Base-by-base conservation (phyloP, 2,888 invertebrate genomes). In the Sminthurinus aureus region DNA sequence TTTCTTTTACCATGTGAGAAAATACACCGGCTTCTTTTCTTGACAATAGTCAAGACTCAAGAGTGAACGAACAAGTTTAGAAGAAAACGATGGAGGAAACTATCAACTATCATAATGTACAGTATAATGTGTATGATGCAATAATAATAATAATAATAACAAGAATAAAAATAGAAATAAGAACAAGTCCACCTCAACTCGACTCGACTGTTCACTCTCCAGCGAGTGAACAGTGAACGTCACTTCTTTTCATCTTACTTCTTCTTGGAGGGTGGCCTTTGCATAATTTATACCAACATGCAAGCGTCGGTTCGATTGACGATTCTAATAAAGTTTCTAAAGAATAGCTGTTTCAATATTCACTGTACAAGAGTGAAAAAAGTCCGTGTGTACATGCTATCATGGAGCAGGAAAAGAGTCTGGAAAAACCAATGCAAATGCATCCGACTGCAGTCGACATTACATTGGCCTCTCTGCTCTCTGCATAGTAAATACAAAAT, bases 221-320 rank as follows among this genome's bases (percentile, higher is more conserved):
- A 38, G 3, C 38, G 38, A n/a, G n/a, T n/a, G n/a, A n/a, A n/a
- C 22, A 20, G 18, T 12, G 71, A 67, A 13, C 20, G 75, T 75
- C 73, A 74, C 74, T 74, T 74, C 76, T 76, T 76, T 58, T 66
- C 78, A 26, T 78, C 66, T 66, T 78, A 12, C 64, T 78, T 78
- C 26, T 78, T 66, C 67, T 67, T 79, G 79, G 79, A 79, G 79
- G 79, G 79, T 79, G 79, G 67, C 67, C 79, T 79, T 79, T 79
- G 79, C 79, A 79, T 79, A 79, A 79, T 79, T 79, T 79, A 79
- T 79, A 79, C 66, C 67, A 66, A 24, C 66, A 64, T 58, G 77
- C 67, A 64, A 79, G 67, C 79, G 79, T 64, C 79, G 79, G 79
- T 79, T 67, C 79, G 67, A 79, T 79, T 79, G 79, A 79, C 38